Percentiles rank a stretch among this genome's conserved stretches.
These are phyloP conservation scores for Xanthia icteritia DNA, from an alignment of 2,888 invertebrate genomes.

Conservation along the genomic window DNA sequence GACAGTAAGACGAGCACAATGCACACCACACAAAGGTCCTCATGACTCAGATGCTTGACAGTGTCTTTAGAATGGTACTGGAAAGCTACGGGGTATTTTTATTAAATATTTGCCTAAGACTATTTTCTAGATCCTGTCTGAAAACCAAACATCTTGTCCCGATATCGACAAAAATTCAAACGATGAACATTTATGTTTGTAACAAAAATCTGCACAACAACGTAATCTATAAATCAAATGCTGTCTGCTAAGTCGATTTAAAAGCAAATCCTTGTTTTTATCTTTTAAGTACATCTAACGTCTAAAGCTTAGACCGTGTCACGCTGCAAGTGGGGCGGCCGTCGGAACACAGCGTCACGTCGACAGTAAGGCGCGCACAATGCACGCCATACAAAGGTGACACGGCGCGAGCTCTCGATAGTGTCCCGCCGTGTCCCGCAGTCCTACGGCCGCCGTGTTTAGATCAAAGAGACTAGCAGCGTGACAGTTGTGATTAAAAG, in stretches of 20 bases:
- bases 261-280: not conserved
- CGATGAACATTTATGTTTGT: not conserved
- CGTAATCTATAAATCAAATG: not conserved
- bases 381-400: constrained; percentile 47
- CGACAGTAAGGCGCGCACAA: constrained; percentile 39
- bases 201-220: not conserved
- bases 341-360: constrained; percentile 26
- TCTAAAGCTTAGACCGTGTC: constrained; percentile 2
- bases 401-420: constrained; percentile 38
- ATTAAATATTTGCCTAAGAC: constrained; percentile 1
- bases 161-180: not conserved
- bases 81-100: not conserved
- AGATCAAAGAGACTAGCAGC: constrained; percentile 13
- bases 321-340: constrained; percentile 23
- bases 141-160: not conserved
- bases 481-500: constrained; percentile 10
- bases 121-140: not conserved
- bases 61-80: not conserved
- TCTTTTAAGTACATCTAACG: constrained; percentile 4
- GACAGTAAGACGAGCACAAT: constrained; percentile 30
- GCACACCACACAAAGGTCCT: constrained; percentile 12
- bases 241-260: not conserved
- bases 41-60: constrained; percentile 14
- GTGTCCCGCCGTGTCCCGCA: constrained; percentile 11
- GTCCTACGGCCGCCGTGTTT: constrained; percentile 8